Evolutionary conservation across 1,140 invertebrate species (phyloP).

Genomic region (Philopotamus ludificatus): DNA sequence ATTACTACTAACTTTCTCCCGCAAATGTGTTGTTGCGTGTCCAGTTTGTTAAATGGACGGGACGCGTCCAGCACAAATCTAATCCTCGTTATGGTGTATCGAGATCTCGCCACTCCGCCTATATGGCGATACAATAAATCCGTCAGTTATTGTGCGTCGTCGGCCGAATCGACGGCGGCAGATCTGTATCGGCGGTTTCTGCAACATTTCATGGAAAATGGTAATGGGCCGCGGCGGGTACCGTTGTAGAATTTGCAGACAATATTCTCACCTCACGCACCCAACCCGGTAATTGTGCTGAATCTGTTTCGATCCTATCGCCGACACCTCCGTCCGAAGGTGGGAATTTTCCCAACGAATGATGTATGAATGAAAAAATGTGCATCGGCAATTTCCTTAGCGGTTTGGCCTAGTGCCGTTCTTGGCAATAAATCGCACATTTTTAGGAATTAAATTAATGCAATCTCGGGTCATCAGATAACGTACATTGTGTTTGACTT

Average conservation of each 20-base stretch:
- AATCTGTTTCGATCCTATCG: background rate
- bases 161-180: background rate
- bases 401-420: no score
- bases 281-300: background rate
- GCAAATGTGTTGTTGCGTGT: background rate
- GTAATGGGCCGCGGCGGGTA: background rate
- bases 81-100: background rate
- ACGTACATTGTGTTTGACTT: no score
- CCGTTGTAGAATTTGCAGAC: background rate
- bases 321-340: background rate
- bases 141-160: background rate
- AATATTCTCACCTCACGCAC: background rate
- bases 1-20: constrained; percentile 1
- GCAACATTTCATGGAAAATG: background rate
- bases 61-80: background rate
- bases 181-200: background rate
- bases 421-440: no score
- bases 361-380: background rate
- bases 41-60: background rate
- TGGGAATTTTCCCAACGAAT: background rate
- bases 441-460: no score
- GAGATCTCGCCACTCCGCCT: background rate
- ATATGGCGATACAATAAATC: constrained; percentile 2
- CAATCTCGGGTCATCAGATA: no score
- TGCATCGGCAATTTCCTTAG: background rate